Conservation (phyloP, 2,888 invertebrate species). For the Euplagia quadripunctaria region DNA sequence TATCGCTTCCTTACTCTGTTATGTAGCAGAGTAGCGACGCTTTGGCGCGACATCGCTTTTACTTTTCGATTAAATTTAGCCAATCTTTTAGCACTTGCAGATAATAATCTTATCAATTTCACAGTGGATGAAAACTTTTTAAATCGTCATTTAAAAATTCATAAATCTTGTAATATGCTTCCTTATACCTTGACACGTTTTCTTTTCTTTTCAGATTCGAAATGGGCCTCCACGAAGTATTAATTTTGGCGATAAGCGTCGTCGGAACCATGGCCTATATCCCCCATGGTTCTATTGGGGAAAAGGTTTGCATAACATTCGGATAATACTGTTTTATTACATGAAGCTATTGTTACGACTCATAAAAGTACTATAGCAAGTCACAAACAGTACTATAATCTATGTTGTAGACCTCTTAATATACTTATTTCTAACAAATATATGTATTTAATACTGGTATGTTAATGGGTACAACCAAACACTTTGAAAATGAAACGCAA, state of each 20-base stretch:
- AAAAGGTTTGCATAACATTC: constrained; percentile 69
- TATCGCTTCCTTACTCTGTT: too few species aligned
- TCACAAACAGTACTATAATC: neutral
- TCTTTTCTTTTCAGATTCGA: constrained; percentile 72
- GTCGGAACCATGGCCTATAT: constrained; percentile 81
- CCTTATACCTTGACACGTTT: constrained; percentile 22
- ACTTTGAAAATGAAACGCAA: too few species aligned
- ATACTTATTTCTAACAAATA: too few species aligned
- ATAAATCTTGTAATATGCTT: neutral
- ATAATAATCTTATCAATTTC: too few species aligned
- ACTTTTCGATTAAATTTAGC: too few species aligned
- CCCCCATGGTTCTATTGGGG: constrained; percentile 87
- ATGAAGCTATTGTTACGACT: neutral
- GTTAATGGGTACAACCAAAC: too few species aligned
- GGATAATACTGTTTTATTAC: neutral
- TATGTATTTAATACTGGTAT: too few species aligned
- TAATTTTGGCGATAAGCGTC: constrained; percentile 81
- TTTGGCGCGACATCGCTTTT: too few species aligned
- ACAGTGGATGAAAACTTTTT: too few species aligned
- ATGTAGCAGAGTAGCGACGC: too few species aligned
- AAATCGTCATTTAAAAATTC: neutral
- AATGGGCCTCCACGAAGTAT: constrained; percentile 78
- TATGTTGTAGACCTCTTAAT: too few species aligned
- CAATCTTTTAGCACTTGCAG: too few species aligned
- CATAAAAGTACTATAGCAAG: neutral